These are phyloP conservation scores for Agelastica alni DNA, from an alignment of 2,888 invertebrate genomes.

Conservation along the genomic window DNA sequence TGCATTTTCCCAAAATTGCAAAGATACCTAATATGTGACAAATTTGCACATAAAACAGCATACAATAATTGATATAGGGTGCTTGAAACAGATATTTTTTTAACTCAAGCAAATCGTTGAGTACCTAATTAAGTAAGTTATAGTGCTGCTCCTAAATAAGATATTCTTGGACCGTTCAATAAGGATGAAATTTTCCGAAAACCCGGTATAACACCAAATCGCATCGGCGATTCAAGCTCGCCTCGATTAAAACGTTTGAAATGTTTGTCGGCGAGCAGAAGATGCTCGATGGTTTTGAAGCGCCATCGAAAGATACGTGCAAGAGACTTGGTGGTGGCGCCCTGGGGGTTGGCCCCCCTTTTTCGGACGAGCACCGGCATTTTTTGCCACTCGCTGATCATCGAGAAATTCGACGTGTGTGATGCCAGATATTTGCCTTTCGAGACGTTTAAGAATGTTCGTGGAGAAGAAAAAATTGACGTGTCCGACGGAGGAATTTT, in stretches of 20 bases:
- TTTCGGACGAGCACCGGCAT: slow-evolving; percentile 19
- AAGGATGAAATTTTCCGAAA: neutral
- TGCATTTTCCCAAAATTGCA: too few species aligned
- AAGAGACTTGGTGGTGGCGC: slow-evolving; percentile 24
- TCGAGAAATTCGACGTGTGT: slow-evolving; percentile 26
- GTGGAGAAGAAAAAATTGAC: neutral
- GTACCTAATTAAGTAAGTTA: too few species aligned
- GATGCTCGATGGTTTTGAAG: slow-evolving; percentile 31
- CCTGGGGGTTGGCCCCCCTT: slow-evolving; percentile 25
- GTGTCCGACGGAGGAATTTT: neutral
- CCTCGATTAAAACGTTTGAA: slow-evolving; percentile 42
- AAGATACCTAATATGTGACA: too few species aligned
- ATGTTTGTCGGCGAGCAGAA: slow-evolving; percentile 36
- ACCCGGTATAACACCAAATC: slow-evolving; percentile 4
- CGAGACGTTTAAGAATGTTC: slow-evolving; percentile 19
- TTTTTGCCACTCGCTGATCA: slow-evolving; percentile 9
- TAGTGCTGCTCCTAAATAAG: too few species aligned
- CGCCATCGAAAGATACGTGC: slow-evolving; percentile 25
- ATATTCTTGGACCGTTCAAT: too few species aligned
- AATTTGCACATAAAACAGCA: too few species aligned
- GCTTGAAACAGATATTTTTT: too few species aligned
- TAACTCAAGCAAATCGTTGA: too few species aligned
- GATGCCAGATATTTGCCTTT: slow-evolving; percentile 25
- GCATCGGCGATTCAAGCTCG: slow-evolving; percentile 35
- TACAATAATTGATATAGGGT: too few species aligned